A percentile compares a stretch with the other conserved stretches of the same genome.
Evolutionary conservation across 2,888 invertebrate genomes (phyloP).

Genomic region (Agriopis aurantiaria): DNA sequence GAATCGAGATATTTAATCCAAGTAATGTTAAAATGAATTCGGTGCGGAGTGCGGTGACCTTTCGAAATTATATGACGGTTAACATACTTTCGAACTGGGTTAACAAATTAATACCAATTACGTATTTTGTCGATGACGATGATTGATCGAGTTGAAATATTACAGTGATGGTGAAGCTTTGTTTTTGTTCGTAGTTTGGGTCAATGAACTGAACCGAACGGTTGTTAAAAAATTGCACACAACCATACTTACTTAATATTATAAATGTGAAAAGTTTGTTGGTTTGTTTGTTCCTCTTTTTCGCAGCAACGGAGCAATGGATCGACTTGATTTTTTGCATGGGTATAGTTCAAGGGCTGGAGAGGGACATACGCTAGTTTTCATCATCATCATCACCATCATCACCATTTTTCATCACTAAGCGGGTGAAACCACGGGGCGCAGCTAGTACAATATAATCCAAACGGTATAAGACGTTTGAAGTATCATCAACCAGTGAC

Average conservation of each 20-base stretch:
- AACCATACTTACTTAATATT: too few species aligned
- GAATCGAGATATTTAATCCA: slow-evolving; percentile 56
- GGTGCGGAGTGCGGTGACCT: slow-evolving; percentile 51
- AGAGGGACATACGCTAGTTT: too few species aligned
- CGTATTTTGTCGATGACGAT: slow-evolving; percentile 50
- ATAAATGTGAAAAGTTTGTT: too few species aligned
- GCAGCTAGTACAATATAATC: too few species aligned
- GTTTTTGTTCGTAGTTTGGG: slow-evolving; percentile 24
- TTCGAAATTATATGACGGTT: slow-evolving; percentile 55
- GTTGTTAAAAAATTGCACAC: neutral
- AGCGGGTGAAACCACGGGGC: too few species aligned
- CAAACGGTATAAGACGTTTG: neutral
- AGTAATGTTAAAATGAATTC: slow-evolving; percentile 60
- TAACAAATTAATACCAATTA: slow-evolving; percentile 55
- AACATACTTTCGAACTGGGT: slow-evolving; percentile 56
- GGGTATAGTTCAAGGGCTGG: too few species aligned
- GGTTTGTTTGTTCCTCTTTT: too few species aligned
- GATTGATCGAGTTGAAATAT: slow-evolving; percentile 47
- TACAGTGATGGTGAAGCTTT: slow-evolving; percentile 26
- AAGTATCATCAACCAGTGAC: neutral
- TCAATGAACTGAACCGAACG: slow-evolving; percentile 7
- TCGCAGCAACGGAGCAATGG: too few species aligned
- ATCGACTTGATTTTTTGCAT: too few species aligned
- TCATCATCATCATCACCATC: too few species aligned
- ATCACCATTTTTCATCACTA: too few species aligned